These are phyloP conservation scores for Maniola hyperantus DNA, from an alignment of 2,888 invertebrate genomes.

Conservation along the genomic window DNA sequence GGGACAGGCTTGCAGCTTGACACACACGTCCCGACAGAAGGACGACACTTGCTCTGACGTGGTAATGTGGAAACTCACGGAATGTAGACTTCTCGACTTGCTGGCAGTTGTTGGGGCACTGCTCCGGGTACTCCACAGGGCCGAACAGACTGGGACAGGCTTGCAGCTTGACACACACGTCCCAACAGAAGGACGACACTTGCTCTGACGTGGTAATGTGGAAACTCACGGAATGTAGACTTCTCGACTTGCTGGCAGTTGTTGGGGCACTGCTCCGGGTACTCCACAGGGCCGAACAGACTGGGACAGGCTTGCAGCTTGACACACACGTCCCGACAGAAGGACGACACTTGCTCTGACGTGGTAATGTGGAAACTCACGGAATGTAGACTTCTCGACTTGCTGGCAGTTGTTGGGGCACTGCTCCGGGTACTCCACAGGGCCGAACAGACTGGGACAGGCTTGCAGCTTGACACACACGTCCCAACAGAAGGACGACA, in stretches of 20 bases:
- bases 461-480: no score
- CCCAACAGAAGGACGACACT: no score
- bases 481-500: no score
- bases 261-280: constrained; percentile 83
- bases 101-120: constrained; percentile 86
- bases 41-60: no score
- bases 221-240: constrained; percentile 82
- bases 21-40: no score
- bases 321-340: no score
- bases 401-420: constrained; percentile 86
- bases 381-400: constrained; percentile 85
- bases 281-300: constrained; percentile 84
- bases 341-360: neutral
- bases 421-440: constrained; percentile 72
- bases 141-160: no score
- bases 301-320: no score
- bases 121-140: constrained; percentile 72
- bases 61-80: constrained; percentile 68
- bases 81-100: constrained; percentile 85
- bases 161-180: no score
- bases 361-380: constrained; percentile 62
- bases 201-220: no score
- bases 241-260: constrained; percentile 86
- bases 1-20: no score
- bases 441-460: constrained; percentile 79